Conservation (phyloP, 2,797 vertebrate genomes). For the Alauda arvensis region DNA sequence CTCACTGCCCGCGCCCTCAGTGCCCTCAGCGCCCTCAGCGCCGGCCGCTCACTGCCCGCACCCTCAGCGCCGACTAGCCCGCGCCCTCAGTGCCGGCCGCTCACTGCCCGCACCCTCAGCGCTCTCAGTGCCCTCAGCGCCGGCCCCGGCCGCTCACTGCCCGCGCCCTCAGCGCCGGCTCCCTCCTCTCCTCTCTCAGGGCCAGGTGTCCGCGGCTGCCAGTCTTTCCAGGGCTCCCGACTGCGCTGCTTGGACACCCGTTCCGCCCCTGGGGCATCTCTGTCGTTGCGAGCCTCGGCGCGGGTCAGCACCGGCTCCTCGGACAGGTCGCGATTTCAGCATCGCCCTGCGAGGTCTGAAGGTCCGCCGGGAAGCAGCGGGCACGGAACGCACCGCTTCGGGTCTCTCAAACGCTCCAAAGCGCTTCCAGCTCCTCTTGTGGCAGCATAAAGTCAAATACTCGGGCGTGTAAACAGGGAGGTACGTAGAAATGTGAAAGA, state of each 20-base stretch:
- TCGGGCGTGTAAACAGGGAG: neutral
- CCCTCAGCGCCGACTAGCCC: too few species aligned
- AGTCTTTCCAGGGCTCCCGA: neutral
- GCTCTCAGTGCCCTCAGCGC: too few species aligned
- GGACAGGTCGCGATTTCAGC: neutral
- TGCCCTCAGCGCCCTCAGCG: neutral
- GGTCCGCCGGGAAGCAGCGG: neutral
- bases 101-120: too few species aligned
- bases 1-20: neutral
- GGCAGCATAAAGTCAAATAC: neutral
- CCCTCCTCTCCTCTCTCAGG: neutral
- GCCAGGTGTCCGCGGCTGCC: neutral
- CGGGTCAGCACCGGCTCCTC: neutral
- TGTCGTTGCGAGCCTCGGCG: neutral
- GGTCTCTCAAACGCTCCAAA: fast-evolving
- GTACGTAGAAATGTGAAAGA: neutral
- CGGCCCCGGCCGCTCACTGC: fast-evolving
- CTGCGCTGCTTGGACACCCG: fast-evolving
- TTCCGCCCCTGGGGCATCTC: fast-evolving
- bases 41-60: too few species aligned
- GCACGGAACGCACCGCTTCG: fast-evolving
- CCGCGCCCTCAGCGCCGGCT: neutral
- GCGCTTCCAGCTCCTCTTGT: neutral
- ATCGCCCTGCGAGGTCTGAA: fast-evolving
- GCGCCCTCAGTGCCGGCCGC: too few species aligned